phyloP scores from a whole-genome alignment of 2,113 vertebrate species.

The Vulpes vulpes region DNA sequence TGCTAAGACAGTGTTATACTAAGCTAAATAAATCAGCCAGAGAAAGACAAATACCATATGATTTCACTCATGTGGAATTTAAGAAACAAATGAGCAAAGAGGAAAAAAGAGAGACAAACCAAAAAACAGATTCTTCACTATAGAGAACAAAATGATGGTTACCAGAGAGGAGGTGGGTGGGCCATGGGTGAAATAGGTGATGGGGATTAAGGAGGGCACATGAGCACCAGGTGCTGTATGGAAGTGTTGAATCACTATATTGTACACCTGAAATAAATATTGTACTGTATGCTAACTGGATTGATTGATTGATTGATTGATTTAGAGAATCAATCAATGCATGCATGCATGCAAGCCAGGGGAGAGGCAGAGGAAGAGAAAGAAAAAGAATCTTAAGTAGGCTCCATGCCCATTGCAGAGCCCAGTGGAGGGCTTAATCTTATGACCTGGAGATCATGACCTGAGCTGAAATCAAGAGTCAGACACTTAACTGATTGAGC shows the following conservation, averaged over 20 bases:
- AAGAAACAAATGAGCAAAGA: neutral
- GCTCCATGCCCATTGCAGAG: neutral
- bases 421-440: neutral
- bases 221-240: neutral
- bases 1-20: neutral
- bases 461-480: neutral
- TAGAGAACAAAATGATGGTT: neutral
- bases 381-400: neutral
- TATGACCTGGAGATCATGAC: neutral
- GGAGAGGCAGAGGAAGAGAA: neutral
- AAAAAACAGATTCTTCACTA: neutral
- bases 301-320: too few species aligned
- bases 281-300: neutral
- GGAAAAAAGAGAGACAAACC: neutral
- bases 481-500: neutral
- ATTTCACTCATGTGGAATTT: neutral
- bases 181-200: neutral
- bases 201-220: neutral
- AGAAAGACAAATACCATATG: neutral
- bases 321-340: too few species aligned
- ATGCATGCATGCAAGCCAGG: neutral
- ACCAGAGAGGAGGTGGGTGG: neutral
- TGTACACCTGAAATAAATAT: neutral
- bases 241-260: neutral
- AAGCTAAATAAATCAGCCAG: neutral